phyloP scores from a whole-genome alignment of 1,140 invertebrate genomes.

The Drosophila funebris region DNA sequence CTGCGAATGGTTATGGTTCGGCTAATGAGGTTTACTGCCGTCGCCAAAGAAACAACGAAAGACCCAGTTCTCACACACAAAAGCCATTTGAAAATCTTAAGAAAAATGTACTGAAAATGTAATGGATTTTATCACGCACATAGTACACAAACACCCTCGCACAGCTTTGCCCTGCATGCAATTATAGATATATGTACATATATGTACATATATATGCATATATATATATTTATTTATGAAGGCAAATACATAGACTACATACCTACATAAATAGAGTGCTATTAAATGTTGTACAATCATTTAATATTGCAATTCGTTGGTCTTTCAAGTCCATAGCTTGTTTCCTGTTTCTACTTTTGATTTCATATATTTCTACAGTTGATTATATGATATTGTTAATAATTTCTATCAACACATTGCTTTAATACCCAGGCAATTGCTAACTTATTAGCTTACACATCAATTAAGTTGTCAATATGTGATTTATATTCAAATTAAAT shows the following conservation, averaged over 20 bases:
- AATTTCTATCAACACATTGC: slow-evolving; percentile 17
- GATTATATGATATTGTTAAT: neutral
- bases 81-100: slow-evolving; percentile 68
- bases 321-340: neutral
- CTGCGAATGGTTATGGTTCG: slow-evolving; percentile 56
- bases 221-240: too few species aligned
- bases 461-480: slow-evolving; percentile 51
- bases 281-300: slow-evolving; percentile 6
- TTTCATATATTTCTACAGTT: neutral
- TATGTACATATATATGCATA: too few species aligned
- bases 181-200: slow-evolving; percentile 4
- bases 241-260: neutral
- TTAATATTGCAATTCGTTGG: neutral
- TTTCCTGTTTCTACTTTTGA: too few species aligned
- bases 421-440: slow-evolving; percentile 12
- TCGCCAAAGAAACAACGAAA: slow-evolving; percentile 57
- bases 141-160: slow-evolving; percentile 30
- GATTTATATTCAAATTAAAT: slow-evolving; percentile 35
- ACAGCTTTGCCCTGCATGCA: slow-evolving; percentile 10
- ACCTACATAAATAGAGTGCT: neutral
- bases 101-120: slow-evolving; percentile 64
- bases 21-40: slow-evolving; percentile 72
- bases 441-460: neutral
- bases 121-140: slow-evolving; percentile 81
- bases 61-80: slow-evolving; percentile 79